Conservation (phyloP, 2,888 invertebrate genomes). For the Lasioglossum marginatum region DNA sequence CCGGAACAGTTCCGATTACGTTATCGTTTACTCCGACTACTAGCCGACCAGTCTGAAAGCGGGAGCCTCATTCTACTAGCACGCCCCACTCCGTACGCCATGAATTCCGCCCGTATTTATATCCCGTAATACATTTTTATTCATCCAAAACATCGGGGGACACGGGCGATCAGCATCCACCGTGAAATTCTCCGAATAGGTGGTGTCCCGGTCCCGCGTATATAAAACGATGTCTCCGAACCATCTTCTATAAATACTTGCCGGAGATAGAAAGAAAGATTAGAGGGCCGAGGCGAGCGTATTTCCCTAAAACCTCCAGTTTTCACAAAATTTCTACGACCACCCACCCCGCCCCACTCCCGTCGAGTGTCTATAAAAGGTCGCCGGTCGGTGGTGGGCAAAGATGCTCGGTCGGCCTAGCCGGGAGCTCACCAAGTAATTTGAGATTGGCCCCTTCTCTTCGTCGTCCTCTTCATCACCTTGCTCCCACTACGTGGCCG, state of each 20-base stretch:
- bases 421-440: slow-evolving; percentile 82
- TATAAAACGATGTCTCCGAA: neutral
- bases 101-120: slow-evolving; percentile 55
- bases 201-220: neutral
- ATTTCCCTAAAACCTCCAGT: slow-evolving; percentile 67
- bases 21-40: slow-evolving; percentile 44
- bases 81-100: neutral
- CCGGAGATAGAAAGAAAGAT: neutral
- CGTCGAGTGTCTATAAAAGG: slow-evolving; percentile 84
- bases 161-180: neutral
- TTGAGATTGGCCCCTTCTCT: slow-evolving; percentile 83
- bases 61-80: slow-evolving; percentile 49
- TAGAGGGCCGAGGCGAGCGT: neutral
- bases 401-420: slow-evolving; percentile 76
- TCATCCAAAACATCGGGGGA: slow-evolving; percentile 23
- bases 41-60: slow-evolving; percentile 40
- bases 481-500: slow-evolving; percentile 41
- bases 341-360: slow-evolving; percentile 80
- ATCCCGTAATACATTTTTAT: slow-evolving; percentile 54
- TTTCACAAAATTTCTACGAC: slow-evolving; percentile 78
- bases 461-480: slow-evolving; percentile 70
- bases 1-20: slow-evolving; percentile 4
- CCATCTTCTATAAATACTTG: neutral
- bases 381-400: slow-evolving; percentile 81
- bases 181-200: neutral